Percentiles rank a stretch among this genome's conserved stretches.
Conservation (phyloP, 2,797 vertebrate species). For the Poeciliopsis presidionis region DNA sequence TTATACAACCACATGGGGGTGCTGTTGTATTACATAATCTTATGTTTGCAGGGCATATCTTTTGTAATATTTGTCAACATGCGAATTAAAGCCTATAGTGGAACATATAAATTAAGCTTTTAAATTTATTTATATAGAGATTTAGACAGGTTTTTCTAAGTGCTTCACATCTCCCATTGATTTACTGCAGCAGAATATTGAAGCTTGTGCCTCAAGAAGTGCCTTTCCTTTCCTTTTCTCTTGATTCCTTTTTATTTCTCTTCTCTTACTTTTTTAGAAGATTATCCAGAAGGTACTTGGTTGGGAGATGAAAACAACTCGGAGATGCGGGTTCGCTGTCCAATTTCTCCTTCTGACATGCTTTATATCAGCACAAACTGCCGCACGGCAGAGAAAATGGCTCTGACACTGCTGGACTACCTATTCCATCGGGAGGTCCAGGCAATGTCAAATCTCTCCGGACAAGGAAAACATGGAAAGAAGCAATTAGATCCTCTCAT, state of each 20-base stretch:
- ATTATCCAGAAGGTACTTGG: constrained; percentile 95
- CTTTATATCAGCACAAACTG: constrained; percentile 97
- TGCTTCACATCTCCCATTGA: not conserved
- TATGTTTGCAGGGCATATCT: not conserved
- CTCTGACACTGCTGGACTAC: constrained; percentile 94
- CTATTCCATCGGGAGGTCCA: constrained; percentile 97
- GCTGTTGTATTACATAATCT: constrained; percentile 56
- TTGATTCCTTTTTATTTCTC: not conserved
- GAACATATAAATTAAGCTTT: not conserved
- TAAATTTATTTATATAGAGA: not conserved
- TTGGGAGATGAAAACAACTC: constrained; percentile 95
- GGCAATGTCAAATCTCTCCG: constrained; percentile 97
- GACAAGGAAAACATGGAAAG: constrained; percentile 97
- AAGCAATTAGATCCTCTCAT: constrained; percentile 98
- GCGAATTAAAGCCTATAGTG: constrained; percentile 7
- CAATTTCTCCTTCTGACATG: constrained; percentile 94
- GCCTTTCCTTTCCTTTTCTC: not conserved
- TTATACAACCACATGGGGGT: constrained; percentile 59
- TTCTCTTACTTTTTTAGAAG: constrained; percentile 81
- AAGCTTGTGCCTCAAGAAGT: constrained; percentile 13
- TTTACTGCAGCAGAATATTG: not conserved
- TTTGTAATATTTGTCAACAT: constrained; percentile 12
- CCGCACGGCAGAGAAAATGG: constrained; percentile 98
- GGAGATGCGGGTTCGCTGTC: constrained; percentile 94
- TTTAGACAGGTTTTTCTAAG: not conserved